Conservation (phyloP, 2,113 vertebrate species). For the Sylvilagus bachmani region DNA sequence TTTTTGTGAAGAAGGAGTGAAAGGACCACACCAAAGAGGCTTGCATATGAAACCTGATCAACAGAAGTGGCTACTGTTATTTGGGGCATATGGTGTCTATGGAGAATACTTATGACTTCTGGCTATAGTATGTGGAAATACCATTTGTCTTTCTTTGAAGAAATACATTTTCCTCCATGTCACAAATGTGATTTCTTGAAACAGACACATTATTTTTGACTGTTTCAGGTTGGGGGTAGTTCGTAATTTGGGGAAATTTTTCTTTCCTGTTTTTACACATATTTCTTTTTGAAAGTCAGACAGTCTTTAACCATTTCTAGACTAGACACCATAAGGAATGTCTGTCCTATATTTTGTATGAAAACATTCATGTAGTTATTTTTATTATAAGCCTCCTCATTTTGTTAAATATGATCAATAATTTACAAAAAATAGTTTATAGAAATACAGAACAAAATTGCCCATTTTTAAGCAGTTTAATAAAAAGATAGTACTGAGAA, state of each 20-base stretch:
- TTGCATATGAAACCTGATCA: background rate
- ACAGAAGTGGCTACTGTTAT: background rate
- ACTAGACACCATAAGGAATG: constrained; percentile 38
- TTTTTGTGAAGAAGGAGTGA: background rate
- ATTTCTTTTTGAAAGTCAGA: constrained; percentile 57
- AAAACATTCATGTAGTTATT: constrained; percentile 31
- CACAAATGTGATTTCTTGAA: constrained; percentile 34
- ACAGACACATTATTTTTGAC: background rate
- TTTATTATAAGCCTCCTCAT: constrained; percentile 63
- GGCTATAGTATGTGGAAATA: background rate
- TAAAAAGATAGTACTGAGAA: constrained; percentile 64
- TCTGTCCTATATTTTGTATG: constrained; percentile 44
- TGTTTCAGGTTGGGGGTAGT: constrained; percentile 42
- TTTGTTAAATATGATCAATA: constrained; percentile 75
- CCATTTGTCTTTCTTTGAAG: constrained; percentile 4
- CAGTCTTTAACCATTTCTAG: constrained; percentile 64
- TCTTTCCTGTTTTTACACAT: background rate
- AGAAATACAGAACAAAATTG: constrained; percentile 66
- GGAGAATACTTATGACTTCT: background rate
- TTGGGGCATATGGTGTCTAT: background rate
- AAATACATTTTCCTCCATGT: background rate
- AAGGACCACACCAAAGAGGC: background rate
- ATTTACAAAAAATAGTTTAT: constrained; percentile 58
- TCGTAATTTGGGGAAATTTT: background rate
- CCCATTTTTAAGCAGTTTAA: constrained; percentile 53